Percentiles rank a stretch among this genome's conserved stretches.
Conservation (phyloP, 2,797 vertebrate species). For the Anguilla obscura region DNA sequence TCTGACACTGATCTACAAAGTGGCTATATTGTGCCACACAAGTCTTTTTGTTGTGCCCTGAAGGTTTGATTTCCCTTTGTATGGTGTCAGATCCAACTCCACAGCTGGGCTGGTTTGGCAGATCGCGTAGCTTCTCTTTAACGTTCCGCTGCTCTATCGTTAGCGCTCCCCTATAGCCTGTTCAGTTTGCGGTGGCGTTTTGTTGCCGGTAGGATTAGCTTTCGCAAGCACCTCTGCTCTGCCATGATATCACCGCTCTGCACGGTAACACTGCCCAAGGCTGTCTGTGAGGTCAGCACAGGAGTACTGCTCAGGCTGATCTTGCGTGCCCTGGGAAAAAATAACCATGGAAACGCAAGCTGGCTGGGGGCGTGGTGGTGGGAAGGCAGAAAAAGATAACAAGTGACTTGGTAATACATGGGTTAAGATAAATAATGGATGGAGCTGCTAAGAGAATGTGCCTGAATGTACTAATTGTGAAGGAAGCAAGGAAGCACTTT, state of each 20-base stretch:
- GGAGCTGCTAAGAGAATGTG: not conserved
- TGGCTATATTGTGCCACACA: not conserved
- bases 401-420: not conserved
- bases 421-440: not conserved
- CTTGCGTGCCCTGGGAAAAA: not conserved
- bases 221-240: not conserved
- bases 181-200: not conserved
- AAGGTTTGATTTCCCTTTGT: not conserved
- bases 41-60: no score
- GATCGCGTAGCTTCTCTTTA: not conserved
- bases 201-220: not conserved
- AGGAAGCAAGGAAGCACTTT: not conserved
- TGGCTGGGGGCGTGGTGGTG: not conserved
- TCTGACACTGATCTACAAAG: not conserved
- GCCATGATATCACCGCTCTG: not conserved
- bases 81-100: not conserved
- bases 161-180: not conserved
- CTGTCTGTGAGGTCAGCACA: not conserved
- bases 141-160: not conserved
- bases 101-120: not conserved
- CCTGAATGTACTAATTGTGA: slow-evolving; percentile 10
- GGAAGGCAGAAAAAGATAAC: not conserved
- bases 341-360: not conserved
- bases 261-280: not conserved
- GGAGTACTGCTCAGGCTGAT: not conserved